These are phyloP conservation scores for Tragelaphus imberbis DNA, from an alignment of 2,113 vertebrate genomes.

Conservation along the genomic window DNA sequence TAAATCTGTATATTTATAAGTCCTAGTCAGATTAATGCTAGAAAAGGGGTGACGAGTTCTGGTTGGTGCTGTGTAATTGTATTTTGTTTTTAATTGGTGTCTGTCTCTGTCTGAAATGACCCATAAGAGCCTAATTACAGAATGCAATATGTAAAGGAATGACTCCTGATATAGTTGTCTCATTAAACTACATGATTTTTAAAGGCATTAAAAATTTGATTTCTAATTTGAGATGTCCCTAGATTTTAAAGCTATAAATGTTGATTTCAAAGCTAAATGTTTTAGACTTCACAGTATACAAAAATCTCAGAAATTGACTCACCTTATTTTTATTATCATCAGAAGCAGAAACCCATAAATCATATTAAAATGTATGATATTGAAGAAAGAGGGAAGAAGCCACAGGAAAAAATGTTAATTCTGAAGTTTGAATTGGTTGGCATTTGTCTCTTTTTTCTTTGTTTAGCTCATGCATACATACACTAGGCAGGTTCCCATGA, in stretches of 20 bases:
- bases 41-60: background rate
- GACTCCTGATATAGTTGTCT: background rate
- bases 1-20: background rate
- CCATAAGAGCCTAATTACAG: background rate
- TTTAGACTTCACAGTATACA: background rate
- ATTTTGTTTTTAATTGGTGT: background rate
- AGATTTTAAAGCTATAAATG: background rate
- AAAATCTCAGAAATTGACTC: background rate
- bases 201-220: background rate
- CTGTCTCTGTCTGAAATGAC: background rate
- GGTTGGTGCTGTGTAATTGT: background rate
- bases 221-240: conserved; percentile 1
- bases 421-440: background rate
- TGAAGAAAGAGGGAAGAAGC: background rate
- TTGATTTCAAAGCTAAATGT: conserved; percentile 16
- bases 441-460: conserved; percentile 18
- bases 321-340: background rate
- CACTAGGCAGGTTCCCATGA: conserved; percentile 31
- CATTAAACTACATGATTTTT: background rate
- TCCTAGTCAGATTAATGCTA: background rate
- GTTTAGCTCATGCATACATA: background rate
- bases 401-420: background rate
- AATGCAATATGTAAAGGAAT: background rate
- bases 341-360: background rate
- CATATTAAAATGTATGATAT: background rate